Conservation (phyloP, 2,113 vertebrate species). For the Scomber scombrus region DNA sequence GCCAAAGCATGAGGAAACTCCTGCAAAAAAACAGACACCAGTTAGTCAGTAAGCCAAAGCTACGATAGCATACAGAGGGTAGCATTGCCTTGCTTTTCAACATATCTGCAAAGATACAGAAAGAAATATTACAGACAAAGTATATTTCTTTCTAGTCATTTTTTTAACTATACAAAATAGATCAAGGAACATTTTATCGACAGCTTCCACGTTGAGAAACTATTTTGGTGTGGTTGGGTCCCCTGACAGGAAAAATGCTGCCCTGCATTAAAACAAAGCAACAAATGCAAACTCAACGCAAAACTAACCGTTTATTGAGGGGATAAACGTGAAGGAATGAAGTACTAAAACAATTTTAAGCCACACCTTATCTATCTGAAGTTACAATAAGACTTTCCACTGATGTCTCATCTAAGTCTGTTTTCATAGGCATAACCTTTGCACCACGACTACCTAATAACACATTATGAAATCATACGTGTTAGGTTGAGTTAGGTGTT, state of each 20-base stretch:
- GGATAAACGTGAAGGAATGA: not conserved
- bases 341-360: not conserved
- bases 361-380: not conserved
- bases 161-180: not conserved
- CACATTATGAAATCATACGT: not conserved
- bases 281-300: not conserved
- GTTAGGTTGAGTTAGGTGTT: too few relatives aligned
- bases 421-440: not conserved
- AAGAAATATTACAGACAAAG: not conserved
- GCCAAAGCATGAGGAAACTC: conserved; percentile 25
- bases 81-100: not conserved
- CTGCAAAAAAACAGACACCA: conserved; percentile 44
- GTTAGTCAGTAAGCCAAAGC: conserved; percentile 7
- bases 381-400: not conserved
- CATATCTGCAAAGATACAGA: not conserved
- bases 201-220: conserved; percentile 5
- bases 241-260: conserved; percentile 6
- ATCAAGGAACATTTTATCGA: conserved; percentile 16
- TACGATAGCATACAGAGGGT: not conserved
- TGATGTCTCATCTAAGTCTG: not conserved
- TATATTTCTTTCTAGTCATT: not conserved
- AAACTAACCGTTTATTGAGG: not conserved
- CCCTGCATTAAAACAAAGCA: not conserved
- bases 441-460: not conserved
- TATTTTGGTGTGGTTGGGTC: not conserved